Percentiles rank a stretch among this genome's conserved stretches.
phyloP scores from a whole-genome alignment of 2,113 vertebrate species.

The Eulacestoma nigropectus region DNA sequence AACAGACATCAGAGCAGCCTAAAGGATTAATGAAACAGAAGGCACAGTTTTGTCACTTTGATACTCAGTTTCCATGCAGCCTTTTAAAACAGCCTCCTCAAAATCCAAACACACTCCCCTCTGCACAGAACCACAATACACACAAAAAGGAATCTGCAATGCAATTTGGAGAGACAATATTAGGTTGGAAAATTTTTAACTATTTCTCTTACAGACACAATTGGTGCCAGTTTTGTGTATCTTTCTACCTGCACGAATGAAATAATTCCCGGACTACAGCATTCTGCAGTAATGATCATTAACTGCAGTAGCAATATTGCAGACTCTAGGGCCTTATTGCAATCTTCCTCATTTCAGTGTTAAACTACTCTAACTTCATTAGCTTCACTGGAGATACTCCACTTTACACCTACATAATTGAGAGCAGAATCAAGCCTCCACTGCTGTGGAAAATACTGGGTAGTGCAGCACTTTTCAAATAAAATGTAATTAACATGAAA shows the following conservation, averaged over 20 bases:
- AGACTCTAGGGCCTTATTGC: constrained; percentile 56
- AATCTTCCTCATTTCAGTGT: constrained; percentile 47
- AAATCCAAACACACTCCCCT: not conserved
- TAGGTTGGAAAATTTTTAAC: not conserved
- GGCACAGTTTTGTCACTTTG: not conserved
- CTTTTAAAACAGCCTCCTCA: not conserved
- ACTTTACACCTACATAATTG: constrained; percentile 54
- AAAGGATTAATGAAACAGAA: constrained; percentile 10
- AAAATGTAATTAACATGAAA: constrained; percentile 63
- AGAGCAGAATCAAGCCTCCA: constrained; percentile 55
- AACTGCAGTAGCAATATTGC: constrained; percentile 50
- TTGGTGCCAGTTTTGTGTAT: not conserved
- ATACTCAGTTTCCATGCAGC: not conserved
- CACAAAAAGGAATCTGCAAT: not conserved
- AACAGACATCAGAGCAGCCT: not conserved
- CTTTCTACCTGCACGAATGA: not conserved
- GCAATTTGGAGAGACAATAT: not conserved
- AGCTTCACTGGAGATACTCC: constrained; percentile 43
- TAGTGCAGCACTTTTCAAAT: constrained; percentile 55
- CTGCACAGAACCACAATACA: not conserved
- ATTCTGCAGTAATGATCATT: constrained; percentile 54
- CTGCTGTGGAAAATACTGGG: constrained; percentile 52
- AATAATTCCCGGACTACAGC: constrained; percentile 37
- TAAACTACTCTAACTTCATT: constrained; percentile 55
- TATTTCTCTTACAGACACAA: not conserved